Conservation (phyloP, 2,797 vertebrate genomes). For the Sebastes dallii region DNA sequence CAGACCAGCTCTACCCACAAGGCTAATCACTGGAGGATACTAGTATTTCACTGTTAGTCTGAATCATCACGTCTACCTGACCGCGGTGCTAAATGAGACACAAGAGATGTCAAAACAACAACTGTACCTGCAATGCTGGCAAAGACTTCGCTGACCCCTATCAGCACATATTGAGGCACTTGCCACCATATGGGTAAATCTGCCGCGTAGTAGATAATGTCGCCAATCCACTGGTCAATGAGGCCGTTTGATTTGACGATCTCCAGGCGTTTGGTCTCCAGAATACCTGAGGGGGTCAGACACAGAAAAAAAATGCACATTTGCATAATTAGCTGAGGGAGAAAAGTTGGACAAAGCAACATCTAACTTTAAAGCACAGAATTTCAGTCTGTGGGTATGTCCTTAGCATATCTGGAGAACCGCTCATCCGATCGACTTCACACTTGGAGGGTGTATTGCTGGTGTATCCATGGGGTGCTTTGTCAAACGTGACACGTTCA, state of each 20-base stretch:
- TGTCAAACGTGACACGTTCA: no score
- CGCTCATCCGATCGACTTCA: no score
- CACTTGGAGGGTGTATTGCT: no score
- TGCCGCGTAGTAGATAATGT: constrained; percentile 89
- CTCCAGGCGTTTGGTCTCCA: constrained; percentile 94
- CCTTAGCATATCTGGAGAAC: no score
- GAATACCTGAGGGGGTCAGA: constrained; percentile 84
- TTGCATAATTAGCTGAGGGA: neutral
- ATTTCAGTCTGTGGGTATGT: no score
- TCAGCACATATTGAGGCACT: constrained; percentile 96
- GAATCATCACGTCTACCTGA: constrained; percentile 22
- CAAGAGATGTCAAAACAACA: constrained; percentile 25
- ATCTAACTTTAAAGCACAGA: neutral
- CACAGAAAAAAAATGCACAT: constrained; percentile 22
- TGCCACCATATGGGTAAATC: constrained; percentile 98
- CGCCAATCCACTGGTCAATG: constrained; percentile 90
- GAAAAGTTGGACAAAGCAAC: neutral
- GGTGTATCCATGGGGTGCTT: no score
- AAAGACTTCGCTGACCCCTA: constrained; percentile 97
- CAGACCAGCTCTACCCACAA: neutral
- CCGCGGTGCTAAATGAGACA: constrained; percentile 15
- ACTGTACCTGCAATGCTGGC: constrained; percentile 95
- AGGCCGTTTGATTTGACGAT: constrained; percentile 83
- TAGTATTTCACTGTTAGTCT: neutral
- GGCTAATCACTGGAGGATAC: constrained; percentile 2